Conservation (phyloP, 2,797 vertebrate species). For the Malurus leucopterus region DNA sequence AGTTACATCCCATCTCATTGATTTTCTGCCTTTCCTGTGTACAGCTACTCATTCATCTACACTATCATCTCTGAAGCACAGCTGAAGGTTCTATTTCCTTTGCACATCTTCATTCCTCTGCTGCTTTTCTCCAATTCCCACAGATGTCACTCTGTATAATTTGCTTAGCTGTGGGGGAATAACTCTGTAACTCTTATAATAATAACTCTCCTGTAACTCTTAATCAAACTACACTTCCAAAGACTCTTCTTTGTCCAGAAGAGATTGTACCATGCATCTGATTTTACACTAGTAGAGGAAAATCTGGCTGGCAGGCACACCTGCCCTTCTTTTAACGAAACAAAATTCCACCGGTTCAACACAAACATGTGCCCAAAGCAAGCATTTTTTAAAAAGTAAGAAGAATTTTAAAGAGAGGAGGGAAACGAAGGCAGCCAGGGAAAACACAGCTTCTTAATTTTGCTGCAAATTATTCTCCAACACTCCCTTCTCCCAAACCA, state of each 20-base stretch:
- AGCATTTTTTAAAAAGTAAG: constrained; percentile 29
- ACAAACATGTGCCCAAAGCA: not conserved
- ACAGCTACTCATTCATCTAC: not conserved
- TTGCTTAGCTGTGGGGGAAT: not conserved
- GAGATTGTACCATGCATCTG: not conserved
- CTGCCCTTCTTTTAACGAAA: constrained; percentile 11
- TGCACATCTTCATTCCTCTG: not conserved
- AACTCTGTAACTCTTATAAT: too few relatives aligned
- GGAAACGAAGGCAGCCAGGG: constrained; percentile 24
- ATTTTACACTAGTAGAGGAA: not conserved
- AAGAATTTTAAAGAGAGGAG: constrained; percentile 21
- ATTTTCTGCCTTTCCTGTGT: not conserved
- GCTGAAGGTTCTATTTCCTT: not conserved
- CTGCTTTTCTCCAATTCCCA: not conserved
- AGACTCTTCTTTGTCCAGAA: not conserved
- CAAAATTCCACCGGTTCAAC: constrained; percentile 7
- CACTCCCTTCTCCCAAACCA: not conserved
- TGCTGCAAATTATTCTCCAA: constrained; percentile 30
- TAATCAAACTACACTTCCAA: not conserved
- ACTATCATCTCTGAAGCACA: not conserved
- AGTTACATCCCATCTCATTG: not conserved
- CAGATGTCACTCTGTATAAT: not conserved
- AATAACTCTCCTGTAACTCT: not conserved
- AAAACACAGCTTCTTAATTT: constrained; percentile 56
- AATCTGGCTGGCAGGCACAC: not conserved